Evolutionary conservation across 2,113 vertebrate species (phyloP).

Genomic region (Notothenia coriiceps): DNA sequence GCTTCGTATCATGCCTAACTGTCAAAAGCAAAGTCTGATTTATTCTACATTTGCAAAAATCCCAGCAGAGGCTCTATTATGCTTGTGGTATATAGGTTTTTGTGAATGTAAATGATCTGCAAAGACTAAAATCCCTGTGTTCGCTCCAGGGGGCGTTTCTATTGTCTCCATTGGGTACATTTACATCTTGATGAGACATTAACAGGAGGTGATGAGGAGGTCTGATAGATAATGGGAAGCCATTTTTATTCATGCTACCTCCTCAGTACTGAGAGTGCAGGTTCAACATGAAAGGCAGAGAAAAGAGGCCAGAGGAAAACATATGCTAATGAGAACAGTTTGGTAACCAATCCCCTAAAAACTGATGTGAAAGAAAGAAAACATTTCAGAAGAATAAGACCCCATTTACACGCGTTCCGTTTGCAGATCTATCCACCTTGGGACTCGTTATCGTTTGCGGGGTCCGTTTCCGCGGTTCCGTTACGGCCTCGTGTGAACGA

Average conservation of each 20-base stretch:
- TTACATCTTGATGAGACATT: background rate
- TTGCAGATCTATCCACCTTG: too few species aligned
- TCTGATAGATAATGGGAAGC: background rate
- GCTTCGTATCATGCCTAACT: background rate
- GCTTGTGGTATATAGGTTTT: too few species aligned
- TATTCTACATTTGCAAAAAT: background rate
- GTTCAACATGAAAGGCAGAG: background rate
- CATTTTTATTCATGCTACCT: background rate
- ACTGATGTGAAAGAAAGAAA: background rate
- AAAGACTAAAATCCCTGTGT: too few species aligned
- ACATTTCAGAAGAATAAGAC: too few species aligned
- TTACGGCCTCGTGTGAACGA: too few species aligned
- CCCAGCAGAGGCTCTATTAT: too few species aligned
- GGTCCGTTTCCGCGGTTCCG: too few species aligned
- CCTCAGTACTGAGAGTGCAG: background rate
- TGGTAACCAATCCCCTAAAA: background rate
- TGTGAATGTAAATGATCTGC: too few species aligned
- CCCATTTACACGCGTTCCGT: too few species aligned
- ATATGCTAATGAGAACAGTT: background rate
- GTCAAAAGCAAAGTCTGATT: too few species aligned
- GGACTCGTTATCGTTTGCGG: too few species aligned
- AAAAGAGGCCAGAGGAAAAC: slow-evolving; percentile 4
- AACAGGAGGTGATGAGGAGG: background rate
- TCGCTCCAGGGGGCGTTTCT: too few species aligned
- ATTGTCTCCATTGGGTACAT: background rate